Evolutionary conservation across 1,140 invertebrate species (phyloP), one percentile per base, ranked within the genome.

Genomic region (Lepidurus apus): DNA sequence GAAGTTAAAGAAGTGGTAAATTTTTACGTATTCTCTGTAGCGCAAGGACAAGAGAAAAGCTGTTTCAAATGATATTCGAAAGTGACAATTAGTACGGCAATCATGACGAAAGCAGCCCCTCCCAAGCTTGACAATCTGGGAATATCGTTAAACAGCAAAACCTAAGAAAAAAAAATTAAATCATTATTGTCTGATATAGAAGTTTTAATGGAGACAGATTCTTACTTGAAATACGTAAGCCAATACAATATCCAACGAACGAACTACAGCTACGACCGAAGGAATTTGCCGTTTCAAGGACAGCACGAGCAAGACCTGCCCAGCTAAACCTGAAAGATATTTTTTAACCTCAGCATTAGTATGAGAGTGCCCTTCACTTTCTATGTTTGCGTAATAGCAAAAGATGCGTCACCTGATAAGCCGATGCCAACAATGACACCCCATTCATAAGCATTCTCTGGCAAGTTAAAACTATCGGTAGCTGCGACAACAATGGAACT

Each of bases 171-270:
- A 65, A 65, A 65, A n/a, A 3, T 1, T 0, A 65, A 13, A 65
- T 0, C 1, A 65, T 10, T n/a, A 65, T n/a, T 65, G 13, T 65
- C 13, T 17, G 13, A 0, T 17, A 65, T n/a, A 1, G 13, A 65
- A 21, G 10, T 47, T 11, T 17, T 0, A 17, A 65, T 21, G 7
- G 13, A 7, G 21, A 65, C 53, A 65, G 21, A 65, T 34, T n/a
- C 53, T 65, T 21, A 65, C 43, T 45, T 77, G 75, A 26, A 77
- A 45, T 34, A 77, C 75, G 42, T 77, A 77, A 47, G 75, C 75
- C 24, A 77, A 77, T 17, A 77, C 75, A 43, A 77, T 77, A 45
- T 77, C 75, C 6, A 77, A 44, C 17, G 43, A 42, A 47, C 75
- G 75, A 1, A 77, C 75, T 45, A 77, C 43, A 45, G 75, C 43